A percentile compares a stretch with the other conserved stretches of the same genome.
Evolutionary conservation across 2,797 vertebrate species (phyloP).

Genomic region (Amphiprion clarkii): DNA sequence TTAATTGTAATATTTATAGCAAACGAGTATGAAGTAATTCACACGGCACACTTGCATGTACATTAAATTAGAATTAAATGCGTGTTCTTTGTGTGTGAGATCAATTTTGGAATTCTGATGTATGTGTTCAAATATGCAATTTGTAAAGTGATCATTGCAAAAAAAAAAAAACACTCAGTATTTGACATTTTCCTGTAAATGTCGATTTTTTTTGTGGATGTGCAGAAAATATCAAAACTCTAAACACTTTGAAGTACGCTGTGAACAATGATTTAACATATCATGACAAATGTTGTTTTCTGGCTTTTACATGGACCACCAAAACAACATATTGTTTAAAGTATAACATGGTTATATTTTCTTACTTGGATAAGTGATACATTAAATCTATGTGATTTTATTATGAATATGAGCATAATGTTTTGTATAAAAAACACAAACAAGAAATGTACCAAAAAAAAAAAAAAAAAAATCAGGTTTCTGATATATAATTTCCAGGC

Average conservation of each 20-base stretch:
- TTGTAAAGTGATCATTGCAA: constrained; percentile 77
- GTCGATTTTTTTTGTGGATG: constrained; percentile 69
- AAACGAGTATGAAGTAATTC: constrained; percentile 33
- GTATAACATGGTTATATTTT: constrained; percentile 82
- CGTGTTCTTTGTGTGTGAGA: constrained; percentile 66
- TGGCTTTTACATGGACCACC: constrained; percentile 74
- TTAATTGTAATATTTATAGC: constrained; percentile 46
- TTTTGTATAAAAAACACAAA: constrained; percentile 70
- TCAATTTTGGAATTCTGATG: constrained; percentile 62
- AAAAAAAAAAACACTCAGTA: constrained; percentile 67
- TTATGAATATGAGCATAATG: constrained; percentile 74
- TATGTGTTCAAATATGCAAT: constrained; percentile 83
- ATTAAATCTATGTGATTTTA: constrained; percentile 77
- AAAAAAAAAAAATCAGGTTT: constrained; percentile 51
- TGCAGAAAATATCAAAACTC: constrained; percentile 63
- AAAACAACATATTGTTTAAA: constrained; percentile 77
- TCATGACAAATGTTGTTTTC: constrained; percentile 78
- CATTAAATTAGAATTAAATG: constrained; percentile 61
- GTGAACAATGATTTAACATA: constrained; percentile 79
- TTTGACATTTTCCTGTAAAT: constrained; percentile 74
- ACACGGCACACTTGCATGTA: constrained; percentile 72
- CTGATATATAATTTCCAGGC: constrained; percentile 66
- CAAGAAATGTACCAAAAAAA: not conserved
- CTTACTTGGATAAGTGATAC: constrained; percentile 75
- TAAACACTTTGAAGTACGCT: constrained; percentile 67